These are phyloP conservation scores for Dicyrtomina minuta DNA, from an alignment of 2,888 invertebrate species.

Conservation along the genomic window DNA sequence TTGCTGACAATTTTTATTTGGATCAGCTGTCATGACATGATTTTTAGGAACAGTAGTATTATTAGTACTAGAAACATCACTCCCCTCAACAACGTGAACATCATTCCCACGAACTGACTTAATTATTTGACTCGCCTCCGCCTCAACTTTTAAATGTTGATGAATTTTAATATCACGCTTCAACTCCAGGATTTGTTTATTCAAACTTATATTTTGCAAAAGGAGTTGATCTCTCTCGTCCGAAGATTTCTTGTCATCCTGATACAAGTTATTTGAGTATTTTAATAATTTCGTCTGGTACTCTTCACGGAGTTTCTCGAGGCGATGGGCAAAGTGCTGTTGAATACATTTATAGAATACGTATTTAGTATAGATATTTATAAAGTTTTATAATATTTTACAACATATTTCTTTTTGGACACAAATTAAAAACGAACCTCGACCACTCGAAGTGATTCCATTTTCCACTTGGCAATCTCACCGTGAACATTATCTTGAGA, in stretches of 20 bases:
- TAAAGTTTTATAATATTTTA: not conserved
- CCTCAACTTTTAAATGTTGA: slow-evolving; percentile 14
- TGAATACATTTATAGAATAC: not conserved
- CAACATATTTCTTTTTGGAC: not conserved
- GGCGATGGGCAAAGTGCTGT: slow-evolving; percentile 37
- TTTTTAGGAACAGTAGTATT: not conserved
- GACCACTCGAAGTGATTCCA: slow-evolving; percentile 38
- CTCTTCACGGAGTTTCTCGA: slow-evolving; percentile 40
- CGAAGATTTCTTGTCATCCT: not conserved
- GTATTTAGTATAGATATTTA: not conserved
- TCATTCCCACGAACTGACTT: slow-evolving; percentile 1
- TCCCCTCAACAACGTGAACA: not conserved
- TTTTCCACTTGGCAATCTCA: slow-evolving; percentile 41
- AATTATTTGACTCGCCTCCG: slow-evolving; percentile 10
- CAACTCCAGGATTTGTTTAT: slow-evolving; percentile 22
- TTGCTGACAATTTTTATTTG: slow-evolving; percentile 25
- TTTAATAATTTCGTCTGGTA: slow-evolving; percentile 39
- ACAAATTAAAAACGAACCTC: slow-evolving; percentile 36
- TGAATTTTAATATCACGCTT: slow-evolving; percentile 20
- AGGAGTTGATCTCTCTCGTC: slow-evolving; percentile 16
- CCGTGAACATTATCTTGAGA: slow-evolving; percentile 38
- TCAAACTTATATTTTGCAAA: slow-evolving; percentile 20
- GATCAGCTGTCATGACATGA: slow-evolving; percentile 32
- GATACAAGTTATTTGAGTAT: slow-evolving; percentile 22
- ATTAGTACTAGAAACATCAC: not conserved